Evolutionary conservation across 2,113 vertebrate species (phyloP), one percentile per base, ranked within the genome.

Genomic region (Dipodomys merriami): DNA sequence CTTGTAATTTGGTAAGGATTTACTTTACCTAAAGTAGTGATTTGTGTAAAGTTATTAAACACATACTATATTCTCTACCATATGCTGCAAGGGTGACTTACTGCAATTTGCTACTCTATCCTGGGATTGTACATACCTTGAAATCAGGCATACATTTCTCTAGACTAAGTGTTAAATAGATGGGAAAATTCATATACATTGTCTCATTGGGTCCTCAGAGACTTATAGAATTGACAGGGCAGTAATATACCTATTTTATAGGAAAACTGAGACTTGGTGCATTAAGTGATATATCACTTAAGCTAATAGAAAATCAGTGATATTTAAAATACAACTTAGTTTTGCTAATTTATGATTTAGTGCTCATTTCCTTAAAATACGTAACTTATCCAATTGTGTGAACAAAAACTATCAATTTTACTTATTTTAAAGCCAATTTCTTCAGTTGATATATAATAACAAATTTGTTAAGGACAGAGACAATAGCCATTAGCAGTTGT

Each of bases 391-490:
- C 46, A 93, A 91, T 78, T 65, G 2, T 72, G 78, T 94, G 9
- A 20, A 88, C 15, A 83, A 86, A 77, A 19, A 15, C 13, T 91
- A 88, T 64, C 15, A 46, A 46, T 83, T 92, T 35, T 78, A 67
- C 60, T 83, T 71, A 79, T 89, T 90, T 93, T 93, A 30, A 88
- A 69, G 20, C 77, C 46, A 79, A 57, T 65, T 91, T 88, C 33
- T 80, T 91, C 90, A 25, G 44, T 33, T 69, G 7, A 74, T 73
- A 30, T 88, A 19, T 68, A 92, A 57, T 72, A 86, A 79, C 25
- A 82, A 80, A 86, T 81, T 94, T 82, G 27, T 72, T 46, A 92
- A 20, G 57, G n/a, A 81, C n/a, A 84, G 57, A 92, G 60, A 91
- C 39, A 86, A 91, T 73, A 85, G 67, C 44, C 25, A 71, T 67